Evolutionary conservation across 2,888 invertebrate genomes (phyloP), one percentile per base, ranked within the genome.

Genomic region (Nesidiocoris tenuis): DNA sequence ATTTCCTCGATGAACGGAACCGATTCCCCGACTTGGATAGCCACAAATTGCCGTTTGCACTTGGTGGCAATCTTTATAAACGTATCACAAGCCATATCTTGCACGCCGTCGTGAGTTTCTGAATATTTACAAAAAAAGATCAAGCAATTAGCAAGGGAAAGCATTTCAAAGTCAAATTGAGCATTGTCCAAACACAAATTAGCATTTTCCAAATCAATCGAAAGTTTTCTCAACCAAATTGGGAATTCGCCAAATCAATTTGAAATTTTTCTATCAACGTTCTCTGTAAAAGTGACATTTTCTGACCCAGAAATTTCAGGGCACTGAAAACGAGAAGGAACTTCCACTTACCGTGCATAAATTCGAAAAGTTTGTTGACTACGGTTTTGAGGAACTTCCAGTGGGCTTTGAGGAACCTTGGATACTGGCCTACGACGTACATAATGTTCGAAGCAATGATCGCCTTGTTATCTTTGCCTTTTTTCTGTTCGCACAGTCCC

Each of bases 51-150:
- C 81, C 98, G 89, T 79, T 96, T 89, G 86, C 99, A 99, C 85
- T 99, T 99, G 82, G 96, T 88, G 25, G 99, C 96, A 82, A 99
- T 99, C 86, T 99, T 99, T 81, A 99, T 99, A 84, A 99, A 99
- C 57, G 99, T 99, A 86, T 99, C 99, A 87, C 99, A 99, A 77
- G 99, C 99, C 99, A 99, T 99, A 83, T 99, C 99, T 85, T 99
- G 98, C 24, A 99, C 99, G 82, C 99, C 99, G 84, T 98, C 99
- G 84, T 99, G 99, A 74, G 98, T 98, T 87, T 99, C 98, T 89
- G 81, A 81, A 79, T 80, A 71, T 39, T n/a, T n/a, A n/a, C n/a
- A n/a, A n/a, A n/a, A n/a, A n/a, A n/a, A n/a, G n/a, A n/a, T n/a
- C n/a, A n/a, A n/a, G n/a, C n/a, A n/a, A n/a, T n/a, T n/a, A n/a